Evolutionary conservation across 2,113 vertebrate genomes (phyloP).

Genomic region (Centropus unirufus): DNA sequence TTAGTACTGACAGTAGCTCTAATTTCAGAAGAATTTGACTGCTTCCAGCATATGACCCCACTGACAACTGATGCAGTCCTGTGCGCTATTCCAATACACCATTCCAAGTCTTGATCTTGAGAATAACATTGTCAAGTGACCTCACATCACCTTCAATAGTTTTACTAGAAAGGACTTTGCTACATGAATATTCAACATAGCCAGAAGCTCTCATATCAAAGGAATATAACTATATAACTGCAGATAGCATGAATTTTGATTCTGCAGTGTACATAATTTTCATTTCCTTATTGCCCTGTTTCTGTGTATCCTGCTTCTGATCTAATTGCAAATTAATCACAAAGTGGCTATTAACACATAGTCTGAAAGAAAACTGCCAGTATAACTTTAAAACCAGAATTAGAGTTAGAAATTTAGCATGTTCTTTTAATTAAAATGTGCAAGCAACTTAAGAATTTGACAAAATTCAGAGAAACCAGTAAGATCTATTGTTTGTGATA

Average conservation of each 20-base stretch:
- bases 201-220: neutral
- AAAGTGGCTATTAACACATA: neutral
- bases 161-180: neutral
- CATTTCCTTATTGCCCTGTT: neutral
- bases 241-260: neutral
- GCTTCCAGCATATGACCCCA: neutral
- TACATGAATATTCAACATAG: neutral
- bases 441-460: neutral
- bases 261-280: neutral
- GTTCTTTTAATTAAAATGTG: neutral
- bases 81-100: neutral
- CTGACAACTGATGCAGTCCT: neutral
- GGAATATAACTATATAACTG: neutral
- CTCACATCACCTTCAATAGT: neutral
- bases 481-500: neutral
- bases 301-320: neutral
- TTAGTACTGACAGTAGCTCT: neutral
- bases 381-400: neutral
- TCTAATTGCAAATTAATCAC: neutral
- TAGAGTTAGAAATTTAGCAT: neutral
- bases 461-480: neutral
- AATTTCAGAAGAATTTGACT: slow-evolving; percentile 19
- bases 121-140: neutral
- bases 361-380: neutral
- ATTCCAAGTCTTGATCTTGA: neutral